These are phyloP conservation scores for Eufriesea mexicana DNA, from an alignment of 1,140 invertebrate species.

Conservation along the genomic window DNA sequence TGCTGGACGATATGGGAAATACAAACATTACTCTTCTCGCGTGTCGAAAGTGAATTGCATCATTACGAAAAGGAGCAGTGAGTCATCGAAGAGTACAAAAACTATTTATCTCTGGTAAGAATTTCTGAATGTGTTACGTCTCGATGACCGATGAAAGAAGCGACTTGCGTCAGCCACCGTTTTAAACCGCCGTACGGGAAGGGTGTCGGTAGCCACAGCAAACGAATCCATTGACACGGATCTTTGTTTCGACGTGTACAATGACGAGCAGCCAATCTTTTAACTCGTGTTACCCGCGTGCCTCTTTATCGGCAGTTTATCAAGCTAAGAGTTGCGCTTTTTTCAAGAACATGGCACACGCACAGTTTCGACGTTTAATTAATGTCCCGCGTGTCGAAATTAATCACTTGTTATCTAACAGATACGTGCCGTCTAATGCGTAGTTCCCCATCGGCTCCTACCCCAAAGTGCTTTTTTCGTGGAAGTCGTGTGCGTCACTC, in stretches of 20 bases:
- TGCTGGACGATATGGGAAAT: too few relatives aligned
- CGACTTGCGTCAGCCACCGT: conserved; percentile 27
- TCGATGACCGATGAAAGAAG: conserved; percentile 9
- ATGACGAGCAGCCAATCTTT: background rate
- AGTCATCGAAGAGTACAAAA: background rate
- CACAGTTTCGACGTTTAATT: conserved; percentile 17
- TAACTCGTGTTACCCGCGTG: conserved; percentile 24
- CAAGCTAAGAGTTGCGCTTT: background rate
- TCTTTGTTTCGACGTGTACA: conserved; percentile 11
- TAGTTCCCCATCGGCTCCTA: conserved; percentile 20
- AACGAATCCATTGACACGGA: conserved; percentile 11
- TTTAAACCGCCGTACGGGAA: background rate
- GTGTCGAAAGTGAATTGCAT: background rate
- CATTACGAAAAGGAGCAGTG: background rate
- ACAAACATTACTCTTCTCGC: too few relatives aligned
- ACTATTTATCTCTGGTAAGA: background rate
- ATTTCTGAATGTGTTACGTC: background rate
- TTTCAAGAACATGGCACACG: conserved; percentile 26
- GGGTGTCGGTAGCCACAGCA: background rate
- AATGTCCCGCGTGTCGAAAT: conserved; percentile 44
- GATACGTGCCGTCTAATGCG: conserved; percentile 26
- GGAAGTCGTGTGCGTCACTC: conserved; percentile 31
- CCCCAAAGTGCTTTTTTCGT: conserved; percentile 14
- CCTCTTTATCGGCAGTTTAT: conserved; percentile 39
- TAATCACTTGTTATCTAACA: conserved; percentile 50